Evolutionary conservation across 2,797 vertebrate genomes (phyloP).

Genomic region (Tadarida brasiliensis): DNA sequence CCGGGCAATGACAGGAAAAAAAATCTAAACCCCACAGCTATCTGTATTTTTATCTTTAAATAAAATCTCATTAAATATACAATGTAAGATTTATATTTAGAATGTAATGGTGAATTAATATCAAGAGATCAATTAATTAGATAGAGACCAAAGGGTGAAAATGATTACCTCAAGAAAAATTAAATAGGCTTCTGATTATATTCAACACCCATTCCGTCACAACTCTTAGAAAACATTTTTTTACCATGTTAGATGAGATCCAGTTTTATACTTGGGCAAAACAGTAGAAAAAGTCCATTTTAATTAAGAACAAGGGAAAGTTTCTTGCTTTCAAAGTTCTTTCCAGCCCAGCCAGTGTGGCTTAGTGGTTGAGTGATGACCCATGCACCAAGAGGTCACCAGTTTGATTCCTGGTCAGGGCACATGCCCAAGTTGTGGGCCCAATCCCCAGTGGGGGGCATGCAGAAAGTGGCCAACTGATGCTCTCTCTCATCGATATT

Average conservation of each 20-base stretch:
- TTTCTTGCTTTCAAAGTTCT: not conserved
- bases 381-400: too few relatives aligned
- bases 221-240: not conserved
- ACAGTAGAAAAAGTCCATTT: not conserved
- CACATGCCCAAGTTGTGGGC: too few relatives aligned
- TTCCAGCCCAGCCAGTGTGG: too few relatives aligned
- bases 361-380: too few relatives aligned
- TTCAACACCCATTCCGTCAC: slow-evolving; percentile 3
- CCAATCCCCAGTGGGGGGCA: too few relatives aligned
- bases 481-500: too few relatives aligned
- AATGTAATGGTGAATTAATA: slow-evolving; percentile 15
- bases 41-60: slow-evolving; percentile 53
- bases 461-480: too few relatives aligned
- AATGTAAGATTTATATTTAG: slow-evolving; percentile 6
- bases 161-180: slow-evolving; percentile 53
- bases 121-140: slow-evolving; percentile 52
- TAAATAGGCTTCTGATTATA: slow-evolving; percentile 24
- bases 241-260: not conserved
- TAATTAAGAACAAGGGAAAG: not conserved
- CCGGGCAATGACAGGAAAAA: not conserved
- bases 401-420: too few relatives aligned
- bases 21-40: not conserved
- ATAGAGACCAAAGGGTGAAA: not conserved
- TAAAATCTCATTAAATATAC: slow-evolving; percentile 37
- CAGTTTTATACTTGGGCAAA: not conserved